Evolutionary conservation across 2,888 invertebrate species (phyloP).

Genomic region (Lasius platythorax): DNA sequence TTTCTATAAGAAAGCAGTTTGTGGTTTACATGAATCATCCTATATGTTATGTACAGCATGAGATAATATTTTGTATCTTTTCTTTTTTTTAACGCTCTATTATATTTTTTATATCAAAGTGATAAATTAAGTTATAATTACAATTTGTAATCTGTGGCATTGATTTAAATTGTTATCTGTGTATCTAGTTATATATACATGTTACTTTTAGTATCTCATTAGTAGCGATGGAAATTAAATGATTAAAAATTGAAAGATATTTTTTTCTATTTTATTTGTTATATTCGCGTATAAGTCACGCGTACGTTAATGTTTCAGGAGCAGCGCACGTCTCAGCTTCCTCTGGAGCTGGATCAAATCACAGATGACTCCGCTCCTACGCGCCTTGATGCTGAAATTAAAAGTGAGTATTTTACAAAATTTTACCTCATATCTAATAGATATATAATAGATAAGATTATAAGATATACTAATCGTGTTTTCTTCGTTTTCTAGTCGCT

Average conservation of each 20-base stretch:
- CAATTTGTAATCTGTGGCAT: neutral
- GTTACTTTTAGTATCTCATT: slow-evolving; percentile 7
- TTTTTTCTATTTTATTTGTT: slow-evolving; percentile 3
- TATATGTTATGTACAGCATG: slow-evolving; percentile 15
- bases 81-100: neutral
- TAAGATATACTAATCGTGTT: slow-evolving; percentile 32
- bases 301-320: slow-evolving; percentile 88
- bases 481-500: slow-evolving; percentile 81
- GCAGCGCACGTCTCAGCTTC: slow-evolving; percentile 95
- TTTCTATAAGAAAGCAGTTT: slow-evolving; percentile 3
- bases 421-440: neutral
- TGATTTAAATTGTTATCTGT: slow-evolving; percentile 2
- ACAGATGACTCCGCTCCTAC: slow-evolving; percentile 95
- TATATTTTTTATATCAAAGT: neutral
- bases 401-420: slow-evolving; percentile 87
- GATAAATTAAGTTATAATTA: neutral
- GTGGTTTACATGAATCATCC: neutral
- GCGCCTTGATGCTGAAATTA: slow-evolving; percentile 93
- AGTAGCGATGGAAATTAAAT: slow-evolving; percentile 1
- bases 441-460: neutral
- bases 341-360: slow-evolving; percentile 93
- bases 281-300: neutral
- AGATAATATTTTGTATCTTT: neutral
- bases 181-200: neutral
- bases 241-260: neutral